phyloP scores from a whole-genome alignment of 2,113 vertebrate species.

The Terrapene triunguis region DNA sequence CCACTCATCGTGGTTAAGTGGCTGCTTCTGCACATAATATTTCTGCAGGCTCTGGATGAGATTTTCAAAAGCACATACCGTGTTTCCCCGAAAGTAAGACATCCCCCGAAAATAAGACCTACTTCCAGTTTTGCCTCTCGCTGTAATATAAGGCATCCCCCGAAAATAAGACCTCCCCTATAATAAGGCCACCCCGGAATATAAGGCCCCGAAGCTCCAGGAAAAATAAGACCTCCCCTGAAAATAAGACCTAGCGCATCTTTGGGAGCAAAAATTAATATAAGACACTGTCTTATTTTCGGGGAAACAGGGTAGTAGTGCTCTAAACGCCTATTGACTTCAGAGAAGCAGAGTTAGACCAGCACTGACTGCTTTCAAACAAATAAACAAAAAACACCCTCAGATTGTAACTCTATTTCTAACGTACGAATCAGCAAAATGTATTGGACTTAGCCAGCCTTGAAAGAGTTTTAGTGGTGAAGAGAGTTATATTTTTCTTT shows the following conservation, averaged over 20 bases:
- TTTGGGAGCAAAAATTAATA: no score
- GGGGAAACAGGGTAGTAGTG: no score
- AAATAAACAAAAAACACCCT: rapidly evolving
- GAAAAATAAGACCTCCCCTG: no score
- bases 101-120: no score
- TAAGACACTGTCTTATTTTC: no score
- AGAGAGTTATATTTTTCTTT: neutral
- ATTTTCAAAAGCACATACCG: neutral
- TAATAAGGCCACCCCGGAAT: no score
- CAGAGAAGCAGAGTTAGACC: neutral
- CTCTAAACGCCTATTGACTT: neutral
- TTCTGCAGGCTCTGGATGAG: neutral
- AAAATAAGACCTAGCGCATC: no score
- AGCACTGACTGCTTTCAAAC: neutral
- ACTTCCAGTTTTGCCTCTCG: no score
- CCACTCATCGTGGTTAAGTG: neutral
- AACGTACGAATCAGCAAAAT: neutral
- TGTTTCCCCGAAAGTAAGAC: no score
- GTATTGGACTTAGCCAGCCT: neutral
- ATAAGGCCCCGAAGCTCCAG: no score
- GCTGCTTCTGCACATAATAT: neutral
- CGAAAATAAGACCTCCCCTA: no score
- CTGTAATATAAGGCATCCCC: no score
- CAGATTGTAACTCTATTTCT: slow-evolving; percentile 3
- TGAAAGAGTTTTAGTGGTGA: neutral